These are phyloP conservation scores for Lepus americanus DNA, from an alignment of 2,113 vertebrate genomes.

Conservation along the genomic window DNA sequence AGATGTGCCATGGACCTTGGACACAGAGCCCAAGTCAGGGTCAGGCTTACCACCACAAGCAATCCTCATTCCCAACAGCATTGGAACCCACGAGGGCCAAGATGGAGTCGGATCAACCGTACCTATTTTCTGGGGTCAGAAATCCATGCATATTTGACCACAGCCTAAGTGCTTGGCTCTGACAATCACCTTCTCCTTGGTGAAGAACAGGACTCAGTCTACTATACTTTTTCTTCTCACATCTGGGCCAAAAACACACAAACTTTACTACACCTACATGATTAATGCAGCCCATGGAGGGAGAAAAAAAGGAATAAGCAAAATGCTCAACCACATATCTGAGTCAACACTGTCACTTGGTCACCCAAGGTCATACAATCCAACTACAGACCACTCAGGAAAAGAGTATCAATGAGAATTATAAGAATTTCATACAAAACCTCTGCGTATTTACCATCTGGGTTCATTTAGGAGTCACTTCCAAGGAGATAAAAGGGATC, in stretches of 20 bases:
- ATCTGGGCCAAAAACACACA: neutral
- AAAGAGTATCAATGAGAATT: neutral
- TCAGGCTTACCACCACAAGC: neutral
- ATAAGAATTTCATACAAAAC: neutral
- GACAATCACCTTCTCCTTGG: neutral
- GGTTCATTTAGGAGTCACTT: constrained; percentile 37
- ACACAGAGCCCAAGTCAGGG: neutral
- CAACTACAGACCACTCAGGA: neutral
- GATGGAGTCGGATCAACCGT: neutral
- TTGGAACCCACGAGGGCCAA: neutral
- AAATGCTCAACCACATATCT: neutral
- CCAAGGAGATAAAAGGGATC: constrained; percentile 31
- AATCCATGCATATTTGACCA: neutral
- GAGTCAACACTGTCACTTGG: neutral
- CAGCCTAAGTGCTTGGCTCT: neutral
- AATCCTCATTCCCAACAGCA: constrained; percentile 13
- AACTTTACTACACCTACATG: neutral
- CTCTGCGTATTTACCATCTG: neutral
- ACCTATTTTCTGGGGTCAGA: constrained; percentile 40
- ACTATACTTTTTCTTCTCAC: neutral
- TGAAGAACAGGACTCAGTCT: neutral
- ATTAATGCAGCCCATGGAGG: neutral
- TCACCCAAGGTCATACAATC: neutral
- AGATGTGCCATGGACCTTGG: neutral
- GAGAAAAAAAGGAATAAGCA: neutral